Evolutionary conservation across 2,888 invertebrate species (phyloP).

Genomic region (Dryomyza anilis): DNA sequence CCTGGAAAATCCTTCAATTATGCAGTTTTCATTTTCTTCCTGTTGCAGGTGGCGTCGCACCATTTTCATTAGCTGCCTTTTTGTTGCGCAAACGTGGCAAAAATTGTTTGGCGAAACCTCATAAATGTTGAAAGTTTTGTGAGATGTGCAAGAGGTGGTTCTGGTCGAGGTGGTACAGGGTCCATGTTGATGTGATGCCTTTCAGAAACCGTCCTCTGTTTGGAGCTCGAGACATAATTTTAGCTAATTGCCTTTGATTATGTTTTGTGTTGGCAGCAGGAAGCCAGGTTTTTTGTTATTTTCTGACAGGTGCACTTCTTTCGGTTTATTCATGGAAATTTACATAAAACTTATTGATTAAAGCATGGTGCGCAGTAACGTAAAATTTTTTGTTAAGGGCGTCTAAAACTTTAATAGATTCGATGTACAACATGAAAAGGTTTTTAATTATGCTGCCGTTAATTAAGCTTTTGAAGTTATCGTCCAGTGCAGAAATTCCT

Average conservation of each 20-base stretch:
- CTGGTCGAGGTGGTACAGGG: not conserved
- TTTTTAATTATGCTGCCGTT: too few relatives aligned
- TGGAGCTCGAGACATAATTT: slow-evolving; percentile 9
- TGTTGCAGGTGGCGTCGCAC: slow-evolving; percentile 1
- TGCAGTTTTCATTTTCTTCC: slow-evolving; percentile 17
- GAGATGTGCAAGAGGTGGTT: not conserved
- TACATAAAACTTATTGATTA: not conserved
- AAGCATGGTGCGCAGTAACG: not conserved
- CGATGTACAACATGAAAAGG: too few relatives aligned
- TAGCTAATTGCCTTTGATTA: slow-evolving; percentile 22
- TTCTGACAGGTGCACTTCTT: not conserved
- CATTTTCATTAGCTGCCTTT: slow-evolving; percentile 21
- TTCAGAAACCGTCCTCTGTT: slow-evolving; percentile 1
- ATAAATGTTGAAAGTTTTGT: slow-evolving; percentile 14
- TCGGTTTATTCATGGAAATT: not conserved
- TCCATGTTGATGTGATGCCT: not conserved
- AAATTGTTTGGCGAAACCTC: slow-evolving; percentile 25
- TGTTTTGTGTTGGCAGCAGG: not conserved
- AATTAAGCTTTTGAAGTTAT: not conserved
- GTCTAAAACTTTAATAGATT: too few relatives aligned
- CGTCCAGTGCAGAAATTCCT: not conserved
- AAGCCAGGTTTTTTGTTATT: not conserved
- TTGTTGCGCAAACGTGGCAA: slow-evolving; percentile 20
- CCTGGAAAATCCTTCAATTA: slow-evolving; percentile 20
- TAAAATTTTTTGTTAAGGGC: not conserved